Conservation (phyloP, 2,888 invertebrate species). For the Kuschelorhynchus macadamiae region DNA sequence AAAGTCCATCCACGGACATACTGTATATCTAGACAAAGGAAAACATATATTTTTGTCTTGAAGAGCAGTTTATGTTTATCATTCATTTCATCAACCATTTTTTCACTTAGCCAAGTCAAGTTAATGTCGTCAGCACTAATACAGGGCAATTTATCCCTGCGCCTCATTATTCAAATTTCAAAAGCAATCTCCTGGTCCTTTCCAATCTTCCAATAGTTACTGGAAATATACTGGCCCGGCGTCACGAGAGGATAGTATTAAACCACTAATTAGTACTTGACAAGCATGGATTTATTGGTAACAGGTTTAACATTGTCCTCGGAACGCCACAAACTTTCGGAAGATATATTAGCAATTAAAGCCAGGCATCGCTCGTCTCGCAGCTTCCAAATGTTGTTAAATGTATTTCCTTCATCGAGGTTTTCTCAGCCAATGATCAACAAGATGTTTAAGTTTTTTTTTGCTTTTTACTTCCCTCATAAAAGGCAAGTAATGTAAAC, state of each 20-base stretch:
- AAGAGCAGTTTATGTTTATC: too few species aligned
- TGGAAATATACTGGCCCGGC: conserved; percentile 37
- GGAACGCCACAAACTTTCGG: conserved; percentile 41
- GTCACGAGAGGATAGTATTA: conserved; percentile 42
- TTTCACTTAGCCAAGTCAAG: too few species aligned
- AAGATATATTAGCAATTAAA: conserved; percentile 42
- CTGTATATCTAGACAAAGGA: too few species aligned
- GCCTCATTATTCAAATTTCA: conserved; percentile 32
- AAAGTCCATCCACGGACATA: too few species aligned
- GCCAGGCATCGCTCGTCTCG: conserved; percentile 26
- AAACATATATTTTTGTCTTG: too few species aligned
- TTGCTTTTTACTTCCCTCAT: too few species aligned
- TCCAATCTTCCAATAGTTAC: conserved; percentile 16
- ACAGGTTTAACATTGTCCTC: conserved; percentile 47
- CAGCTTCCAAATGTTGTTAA: conserved; percentile 27
- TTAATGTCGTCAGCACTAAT: too few species aligned
- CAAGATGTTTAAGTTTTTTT: background rate
- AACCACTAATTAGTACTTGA: conserved; percentile 48
- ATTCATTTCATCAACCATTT: too few species aligned
- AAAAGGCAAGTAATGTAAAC: too few species aligned
- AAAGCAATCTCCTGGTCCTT: conserved; percentile 17
- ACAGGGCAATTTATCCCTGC: too few species aligned
- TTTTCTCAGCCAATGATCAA: background rate
- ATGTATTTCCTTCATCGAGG: background rate
- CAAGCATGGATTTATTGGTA: conserved; percentile 46